Evolutionary conservation across 2,113 vertebrate genomes (phyloP).

Genomic region (Ptilonorhynchus violaceus): DNA sequence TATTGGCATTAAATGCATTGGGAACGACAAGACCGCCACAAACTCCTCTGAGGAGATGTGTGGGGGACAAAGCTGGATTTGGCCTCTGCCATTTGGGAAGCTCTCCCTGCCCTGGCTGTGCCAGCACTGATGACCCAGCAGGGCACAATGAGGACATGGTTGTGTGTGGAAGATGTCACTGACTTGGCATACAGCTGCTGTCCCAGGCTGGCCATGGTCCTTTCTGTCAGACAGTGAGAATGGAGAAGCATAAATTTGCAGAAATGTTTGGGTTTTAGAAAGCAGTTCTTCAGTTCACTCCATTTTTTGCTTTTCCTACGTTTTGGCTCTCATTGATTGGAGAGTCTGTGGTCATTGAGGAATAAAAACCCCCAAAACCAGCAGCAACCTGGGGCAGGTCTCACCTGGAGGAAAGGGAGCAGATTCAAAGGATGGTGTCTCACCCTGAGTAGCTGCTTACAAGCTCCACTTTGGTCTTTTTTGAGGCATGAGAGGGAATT

Average conservation of each 20-base stretch:
- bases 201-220: background rate
- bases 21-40: background rate
- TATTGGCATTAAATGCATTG: background rate
- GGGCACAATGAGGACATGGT: rapidly evolving
- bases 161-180: background rate
- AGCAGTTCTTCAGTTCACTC: background rate
- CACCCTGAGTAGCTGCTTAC: background rate
- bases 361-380: background rate
- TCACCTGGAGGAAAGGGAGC: background rate
- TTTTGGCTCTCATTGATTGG: background rate
- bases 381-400: background rate
- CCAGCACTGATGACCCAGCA: background rate
- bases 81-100: background rate
- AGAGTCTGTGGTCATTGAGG: background rate
- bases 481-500: background rate
- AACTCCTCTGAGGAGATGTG: background rate
- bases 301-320: background rate
- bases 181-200: background rate
- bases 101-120: background rate
- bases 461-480: background rate
- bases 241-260: background rate
- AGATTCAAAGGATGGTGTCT: background rate
- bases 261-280: background rate
- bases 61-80: background rate
- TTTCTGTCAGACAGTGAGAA: background rate